These are phyloP conservation scores for Aurelia aurita DNA, from an alignment of 30 jellyfish, hydroid and myxozoan genomes.

Conservation along the genomic window DNA sequence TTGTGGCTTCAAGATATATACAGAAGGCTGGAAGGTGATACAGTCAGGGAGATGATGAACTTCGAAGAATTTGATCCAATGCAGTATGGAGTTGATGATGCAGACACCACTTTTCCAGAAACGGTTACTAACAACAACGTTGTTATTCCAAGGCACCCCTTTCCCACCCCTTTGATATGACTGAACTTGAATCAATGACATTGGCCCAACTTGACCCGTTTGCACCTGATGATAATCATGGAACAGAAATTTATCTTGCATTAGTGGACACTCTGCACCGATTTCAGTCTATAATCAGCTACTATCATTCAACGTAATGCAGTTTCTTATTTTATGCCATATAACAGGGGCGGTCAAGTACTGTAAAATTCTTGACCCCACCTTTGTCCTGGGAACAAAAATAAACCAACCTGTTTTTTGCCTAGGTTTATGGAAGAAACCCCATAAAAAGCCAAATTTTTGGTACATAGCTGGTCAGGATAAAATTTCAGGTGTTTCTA, in stretches of 20 bases:
- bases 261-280: neutral
- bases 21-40: slow-evolving; percentile 2
- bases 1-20: slow-evolving; percentile 14
- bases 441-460: no score
- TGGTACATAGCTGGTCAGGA: no score
- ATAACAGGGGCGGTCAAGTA: no score
- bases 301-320: neutral
- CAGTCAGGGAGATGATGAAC: neutral
- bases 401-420: no score
- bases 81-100: slow-evolving; percentile 29
- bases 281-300: neutral
- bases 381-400: no score
- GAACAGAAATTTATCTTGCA: neutral
- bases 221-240: neutral
- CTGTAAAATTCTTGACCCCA: no score
- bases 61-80: slow-evolving; percentile 11
- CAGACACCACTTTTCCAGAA: neutral
- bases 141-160: slow-evolving; percentile 28
- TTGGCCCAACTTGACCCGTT: neutral
- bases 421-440: no score
- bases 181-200: neutral
- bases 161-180: slow-evolving; percentile 26
- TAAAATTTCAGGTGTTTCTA: no score
- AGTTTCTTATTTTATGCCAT: neutral
- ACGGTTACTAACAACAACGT: slow-evolving; percentile 16